phyloP scores from a whole-genome alignment of 1,140 invertebrate species.

The Aradophagus sp. region DNA sequence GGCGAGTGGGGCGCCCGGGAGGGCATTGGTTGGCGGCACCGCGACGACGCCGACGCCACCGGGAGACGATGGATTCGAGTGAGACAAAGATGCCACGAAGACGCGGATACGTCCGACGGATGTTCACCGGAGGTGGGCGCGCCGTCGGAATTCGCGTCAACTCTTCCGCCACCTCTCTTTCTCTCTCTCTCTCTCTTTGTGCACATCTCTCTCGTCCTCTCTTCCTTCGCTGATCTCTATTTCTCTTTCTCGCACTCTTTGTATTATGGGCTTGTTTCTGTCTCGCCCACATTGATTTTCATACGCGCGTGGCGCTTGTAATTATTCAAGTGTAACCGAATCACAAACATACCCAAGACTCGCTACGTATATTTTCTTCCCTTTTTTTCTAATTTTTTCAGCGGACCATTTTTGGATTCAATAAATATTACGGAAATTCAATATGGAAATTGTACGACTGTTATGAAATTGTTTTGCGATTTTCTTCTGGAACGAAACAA shows the following conservation, averaged over 20 bases:
- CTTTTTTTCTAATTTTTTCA: no score
- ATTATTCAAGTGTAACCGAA: slow-evolving; percentile 26
- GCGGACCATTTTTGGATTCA: neutral
- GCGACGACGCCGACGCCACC: slow-evolving; percentile 38
- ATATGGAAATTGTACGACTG: slow-evolving; percentile 5
- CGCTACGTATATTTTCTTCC: no score
- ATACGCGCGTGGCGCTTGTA: slow-evolving; percentile 19
- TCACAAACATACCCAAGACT: slow-evolving; percentile 16
- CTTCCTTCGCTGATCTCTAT: no score
- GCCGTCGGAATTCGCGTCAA: slow-evolving; percentile 26
- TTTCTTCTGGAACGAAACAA: no score
- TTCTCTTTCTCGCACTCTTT: no score
- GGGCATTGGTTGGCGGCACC: slow-evolving; percentile 42
- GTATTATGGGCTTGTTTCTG: slow-evolving; percentile 21
- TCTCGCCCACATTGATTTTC: slow-evolving; percentile 46
- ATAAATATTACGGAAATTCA: slow-evolving; percentile 7
- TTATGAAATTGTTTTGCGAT: no score
- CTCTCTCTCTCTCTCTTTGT: no score
- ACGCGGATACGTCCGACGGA: slow-evolving; percentile 24
- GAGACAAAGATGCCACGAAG: slow-evolving; percentile 36
- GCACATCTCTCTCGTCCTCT: no score
- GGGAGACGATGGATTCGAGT: slow-evolving; percentile 23
- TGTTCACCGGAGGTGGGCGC: slow-evolving; percentile 6
- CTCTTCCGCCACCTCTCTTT: slow-evolving; percentile 13
- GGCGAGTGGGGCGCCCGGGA: slow-evolving; percentile 16